Evolutionary conservation across 2,113 vertebrate genomes (phyloP).

Genomic region (Ginglymostoma cirratum): DNA sequence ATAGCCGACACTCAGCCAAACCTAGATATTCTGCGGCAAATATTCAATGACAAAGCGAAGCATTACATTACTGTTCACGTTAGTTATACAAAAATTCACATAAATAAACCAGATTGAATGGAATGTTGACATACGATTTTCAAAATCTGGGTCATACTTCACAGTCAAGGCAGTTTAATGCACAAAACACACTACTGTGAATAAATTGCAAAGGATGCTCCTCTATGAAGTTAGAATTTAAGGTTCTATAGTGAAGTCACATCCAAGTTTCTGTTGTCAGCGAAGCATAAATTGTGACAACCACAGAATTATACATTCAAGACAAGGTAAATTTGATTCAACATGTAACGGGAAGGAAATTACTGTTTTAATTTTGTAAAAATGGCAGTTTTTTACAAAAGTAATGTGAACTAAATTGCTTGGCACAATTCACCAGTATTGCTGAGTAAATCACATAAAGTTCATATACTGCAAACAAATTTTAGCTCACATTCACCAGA

Average conservation of each 20-base stretch:
- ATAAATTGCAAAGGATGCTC: neutral
- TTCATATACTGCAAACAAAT: neutral
- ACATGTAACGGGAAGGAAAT: neutral
- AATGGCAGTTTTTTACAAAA: neutral
- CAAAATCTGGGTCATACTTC: neutral
- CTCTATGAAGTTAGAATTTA: neutral
- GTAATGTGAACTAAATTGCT: neutral
- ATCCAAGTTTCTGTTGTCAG: neutral
- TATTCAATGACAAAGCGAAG: neutral
- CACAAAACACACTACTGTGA: neutral
- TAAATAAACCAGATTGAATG: neutral
- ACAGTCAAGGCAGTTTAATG: neutral
- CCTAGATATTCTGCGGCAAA: neutral
- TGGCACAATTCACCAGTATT: neutral
- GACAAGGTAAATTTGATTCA: neutral
- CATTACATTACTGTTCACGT: neutral
- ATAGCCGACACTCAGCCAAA: neutral
- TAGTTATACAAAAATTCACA: neutral
- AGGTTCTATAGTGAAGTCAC: neutral
- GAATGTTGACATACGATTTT: neutral
- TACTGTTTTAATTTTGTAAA: neutral
- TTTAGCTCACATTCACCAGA: neutral
- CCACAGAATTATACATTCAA: neutral
- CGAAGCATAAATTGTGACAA: neutral
- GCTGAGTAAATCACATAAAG: neutral